Evolutionary conservation across 1,140 invertebrate genomes (phyloP).

Genomic region (Cephus cinctus): DNA sequence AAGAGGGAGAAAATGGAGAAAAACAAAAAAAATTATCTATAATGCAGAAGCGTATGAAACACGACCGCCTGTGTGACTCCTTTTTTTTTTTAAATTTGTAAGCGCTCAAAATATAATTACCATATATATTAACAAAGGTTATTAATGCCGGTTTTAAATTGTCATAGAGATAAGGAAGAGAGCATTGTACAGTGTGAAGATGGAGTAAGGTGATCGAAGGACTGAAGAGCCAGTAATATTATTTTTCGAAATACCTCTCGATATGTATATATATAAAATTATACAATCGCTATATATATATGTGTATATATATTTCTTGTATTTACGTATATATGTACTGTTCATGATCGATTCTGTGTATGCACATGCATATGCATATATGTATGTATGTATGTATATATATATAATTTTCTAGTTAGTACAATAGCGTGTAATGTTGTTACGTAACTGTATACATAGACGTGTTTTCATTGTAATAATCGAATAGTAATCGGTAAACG

Average conservation of each 20-base stretch:
- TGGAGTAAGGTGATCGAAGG: too few relatives aligned
- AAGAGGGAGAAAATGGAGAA: slow-evolving; percentile 3
- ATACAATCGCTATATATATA: background rate
- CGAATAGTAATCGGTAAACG: too few relatives aligned
- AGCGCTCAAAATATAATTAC: too few relatives aligned
- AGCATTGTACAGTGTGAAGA: too few relatives aligned
- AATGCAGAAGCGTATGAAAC: background rate
- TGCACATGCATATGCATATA: slow-evolving; percentile 2
- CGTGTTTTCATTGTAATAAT: too few relatives aligned
- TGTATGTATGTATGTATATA: too few relatives aligned
- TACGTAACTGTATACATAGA: too few relatives aligned
- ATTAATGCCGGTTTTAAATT: background rate
- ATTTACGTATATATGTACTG: slow-evolving; percentile 1
- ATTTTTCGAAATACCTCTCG: slow-evolving; percentile 7
- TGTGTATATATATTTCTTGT: background rate
- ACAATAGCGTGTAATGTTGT: too few relatives aligned
- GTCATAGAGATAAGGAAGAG: background rate
- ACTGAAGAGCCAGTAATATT: background rate
- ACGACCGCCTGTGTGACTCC: background rate
- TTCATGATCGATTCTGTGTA: background rate
- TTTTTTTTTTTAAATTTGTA: background rate
- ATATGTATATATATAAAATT: slow-evolving; percentile 4
- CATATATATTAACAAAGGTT: too few relatives aligned
- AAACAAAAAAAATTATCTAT: slow-evolving; percentile 1
- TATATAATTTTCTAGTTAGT: too few relatives aligned